Base-by-base conservation (phyloP, 2,888 invertebrate genomes). In the Argyresthia albistria region DNA sequence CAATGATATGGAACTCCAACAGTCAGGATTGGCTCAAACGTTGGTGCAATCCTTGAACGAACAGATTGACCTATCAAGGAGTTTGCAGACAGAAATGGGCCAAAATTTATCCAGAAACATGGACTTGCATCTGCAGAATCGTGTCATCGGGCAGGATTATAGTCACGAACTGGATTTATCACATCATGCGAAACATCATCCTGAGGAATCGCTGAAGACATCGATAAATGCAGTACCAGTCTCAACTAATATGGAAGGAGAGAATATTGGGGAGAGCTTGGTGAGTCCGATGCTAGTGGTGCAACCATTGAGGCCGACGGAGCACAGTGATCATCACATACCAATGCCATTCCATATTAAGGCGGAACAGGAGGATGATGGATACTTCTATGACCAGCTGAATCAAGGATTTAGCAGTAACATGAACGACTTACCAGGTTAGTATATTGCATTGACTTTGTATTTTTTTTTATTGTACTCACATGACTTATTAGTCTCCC, bases 271-370 rank as follows among this genome's bases (percentile, higher is more conserved):
- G 4, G 43, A 67, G 35, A 65, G 56, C 39, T 53, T 70, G 57
- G 63, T 50, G 25, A 56, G 58, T 7, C 57, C 59, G 4, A 60
- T 60, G 43, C 50, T 63, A 16, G 56, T 56, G 7, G 52, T 70
- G 25, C 63, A 66, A 4, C 15, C 12, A 4, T 14, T 4, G 1
- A 52, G 71, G 1, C 60, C 67, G 9, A 54, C 74, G 47, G 72
- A 72, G 7, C 70, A 71, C 25, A 64, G 57, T 35, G 75, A 79
- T 2, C 68, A 75, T 56, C 57, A 75, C 45, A 46, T 77, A 37
- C 76, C 80, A 1, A 73, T 81, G 69, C 78, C 78, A 0, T 83
- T 83, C 53, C 78, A 83, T 57, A 86, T 87, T 35, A 87, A 87
- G 39, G 63, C 82, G 0, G 87, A 87, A 39, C 81, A 79, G 36